Evolutionary conservation across 2,888 invertebrate genomes (phyloP).

Genomic region (Rosalia funebris): DNA sequence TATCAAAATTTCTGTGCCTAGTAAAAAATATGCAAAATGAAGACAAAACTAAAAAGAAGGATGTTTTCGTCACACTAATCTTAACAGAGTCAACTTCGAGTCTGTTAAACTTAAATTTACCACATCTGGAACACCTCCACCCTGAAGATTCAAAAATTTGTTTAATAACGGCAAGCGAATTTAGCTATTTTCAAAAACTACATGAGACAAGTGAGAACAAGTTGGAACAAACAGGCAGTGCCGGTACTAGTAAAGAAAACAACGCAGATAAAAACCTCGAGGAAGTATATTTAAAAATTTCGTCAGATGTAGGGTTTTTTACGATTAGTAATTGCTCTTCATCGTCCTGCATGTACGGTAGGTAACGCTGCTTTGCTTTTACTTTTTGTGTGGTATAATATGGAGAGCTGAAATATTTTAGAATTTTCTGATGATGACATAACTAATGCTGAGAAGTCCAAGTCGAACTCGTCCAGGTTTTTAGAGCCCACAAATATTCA

Average conservation of each 20-base stretch:
- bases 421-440: slow-evolving; percentile 40
- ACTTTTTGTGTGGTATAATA: too few species aligned
- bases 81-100: slow-evolving; percentile 59
- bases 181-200: slow-evolving; percentile 33
- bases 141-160: slow-evolving; percentile 50
- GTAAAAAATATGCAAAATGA: slow-evolving; percentile 34
- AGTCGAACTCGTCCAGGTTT: slow-evolving; percentile 20
- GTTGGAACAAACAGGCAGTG: background rate
- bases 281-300: slow-evolving; percentile 44
- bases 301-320: slow-evolving; percentile 53
- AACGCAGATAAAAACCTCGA: slow-evolving; percentile 8
- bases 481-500: slow-evolving; percentile 49
- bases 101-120: slow-evolving; percentile 54
- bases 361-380: too few species aligned
- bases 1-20: slow-evolving; percentile 16
- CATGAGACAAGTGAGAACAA: slow-evolving; percentile 7
- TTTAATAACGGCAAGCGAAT: slow-evolving; percentile 46
- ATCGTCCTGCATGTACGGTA: slow-evolving; percentile 46
- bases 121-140: slow-evolving; percentile 54
- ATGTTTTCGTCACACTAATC: slow-evolving; percentile 56
- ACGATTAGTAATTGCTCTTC: slow-evolving; percentile 49
- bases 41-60: slow-evolving; percentile 35
- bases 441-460: background rate
- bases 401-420: too few species aligned
- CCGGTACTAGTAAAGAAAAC: slow-evolving; percentile 11